These are phyloP conservation scores for Resseliella maxima DNA, from an alignment of 2,888 invertebrate genomes.

Conservation along the genomic window DNA sequence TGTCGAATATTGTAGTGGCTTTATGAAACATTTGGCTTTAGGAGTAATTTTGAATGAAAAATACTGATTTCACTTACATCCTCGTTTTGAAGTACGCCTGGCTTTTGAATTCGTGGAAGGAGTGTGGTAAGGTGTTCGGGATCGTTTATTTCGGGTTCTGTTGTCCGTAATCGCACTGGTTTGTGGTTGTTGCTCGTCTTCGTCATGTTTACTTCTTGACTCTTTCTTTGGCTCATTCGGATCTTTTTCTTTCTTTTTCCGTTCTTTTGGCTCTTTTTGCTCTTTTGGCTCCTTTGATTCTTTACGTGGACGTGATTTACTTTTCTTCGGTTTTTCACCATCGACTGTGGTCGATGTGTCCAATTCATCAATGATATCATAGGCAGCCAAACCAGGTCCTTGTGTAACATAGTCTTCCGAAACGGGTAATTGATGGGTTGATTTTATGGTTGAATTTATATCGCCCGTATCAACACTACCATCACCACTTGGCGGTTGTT, in stretches of 20 bases:
- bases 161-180: constrained; percentile 49
- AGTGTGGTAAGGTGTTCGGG: too few species aligned
- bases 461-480: constrained; percentile 63
- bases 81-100: too few species aligned
- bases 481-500: constrained; percentile 62
- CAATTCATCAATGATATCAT: constrained; percentile 70
- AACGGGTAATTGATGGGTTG: constrained; percentile 74
- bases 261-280: constrained; percentile 71
- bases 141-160: too few species aligned
- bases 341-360: constrained; percentile 71
- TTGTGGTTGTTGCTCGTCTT: neutral
- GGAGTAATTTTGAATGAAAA: too few species aligned
- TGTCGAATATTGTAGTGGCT: too few species aligned
- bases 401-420: constrained; percentile 88
- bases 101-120: too few species aligned
- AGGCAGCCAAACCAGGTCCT: constrained; percentile 73
- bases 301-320: constrained; percentile 77
- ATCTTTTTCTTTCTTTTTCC: constrained; percentile 72
- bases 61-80: too few species aligned
- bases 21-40: too few species aligned
- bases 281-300: constrained; percentile 68
- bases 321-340: constrained; percentile 76
- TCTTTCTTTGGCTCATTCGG: constrained; percentile 75
- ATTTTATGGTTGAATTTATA: constrained; percentile 62
- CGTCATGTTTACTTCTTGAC: constrained; percentile 62